Percentiles rank a stretch among this genome's conserved stretches.
phyloP scores from a whole-genome alignment of 2,113 vertebrate species.

The Sinocyclocheilus anophthalmus region DNA sequence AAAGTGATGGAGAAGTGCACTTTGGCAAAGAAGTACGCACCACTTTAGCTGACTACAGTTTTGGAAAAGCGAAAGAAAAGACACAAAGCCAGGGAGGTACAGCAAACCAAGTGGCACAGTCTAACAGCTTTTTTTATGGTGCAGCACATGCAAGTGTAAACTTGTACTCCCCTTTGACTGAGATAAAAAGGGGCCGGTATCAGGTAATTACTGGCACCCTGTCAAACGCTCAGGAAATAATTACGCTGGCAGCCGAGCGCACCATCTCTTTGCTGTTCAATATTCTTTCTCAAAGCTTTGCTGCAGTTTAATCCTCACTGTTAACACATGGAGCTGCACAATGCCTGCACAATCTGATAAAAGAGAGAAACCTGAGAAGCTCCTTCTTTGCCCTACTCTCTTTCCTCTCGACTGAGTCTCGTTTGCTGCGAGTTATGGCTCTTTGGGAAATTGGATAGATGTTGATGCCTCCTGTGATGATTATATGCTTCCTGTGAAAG shows the following conservation, averaged over 20 bases:
- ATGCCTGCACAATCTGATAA: slow-evolving; percentile 60
- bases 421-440: slow-evolving; percentile 5
- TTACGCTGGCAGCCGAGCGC: slow-evolving; percentile 61
- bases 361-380: slow-evolving; percentile 40
- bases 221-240: slow-evolving; percentile 70
- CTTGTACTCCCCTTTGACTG: slow-evolving; percentile 62
- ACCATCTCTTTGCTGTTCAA: slow-evolving; percentile 44
- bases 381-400: slow-evolving; percentile 5
- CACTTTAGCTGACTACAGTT: slow-evolving; percentile 34
- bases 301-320: slow-evolving; percentile 53
- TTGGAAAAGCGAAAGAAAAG: slow-evolving; percentile 12
- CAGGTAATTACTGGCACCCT: slow-evolving; percentile 74
- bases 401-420: background rate
- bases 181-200: slow-evolving; percentile 69
- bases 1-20: slow-evolving; percentile 6
- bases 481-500: slow-evolving; percentile 29
- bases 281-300: slow-evolving; percentile 52
- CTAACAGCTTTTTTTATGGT: slow-evolving; percentile 45
- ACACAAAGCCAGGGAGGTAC: background rate
- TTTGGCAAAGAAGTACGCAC: background rate
- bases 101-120: slow-evolving; percentile 37
- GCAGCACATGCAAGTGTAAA: slow-evolving; percentile 64
- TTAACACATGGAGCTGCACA: slow-evolving; percentile 51
- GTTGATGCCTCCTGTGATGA: background rate
- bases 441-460: slow-evolving; percentile 27